Evolutionary conservation across 2,888 invertebrate genomes (phyloP).

Genomic region (Thymelicus acteon): DNA sequence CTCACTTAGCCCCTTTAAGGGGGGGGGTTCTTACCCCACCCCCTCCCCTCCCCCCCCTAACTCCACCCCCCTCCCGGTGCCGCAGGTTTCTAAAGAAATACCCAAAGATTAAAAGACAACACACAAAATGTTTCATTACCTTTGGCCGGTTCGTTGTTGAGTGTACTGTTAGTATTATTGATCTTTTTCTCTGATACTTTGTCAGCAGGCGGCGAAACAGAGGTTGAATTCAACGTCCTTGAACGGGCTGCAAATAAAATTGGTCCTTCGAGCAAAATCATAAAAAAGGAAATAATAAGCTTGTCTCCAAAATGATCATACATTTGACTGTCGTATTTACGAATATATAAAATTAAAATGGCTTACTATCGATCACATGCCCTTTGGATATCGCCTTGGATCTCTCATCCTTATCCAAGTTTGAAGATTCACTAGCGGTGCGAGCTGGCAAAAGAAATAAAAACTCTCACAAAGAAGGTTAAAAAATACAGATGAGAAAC

Average conservation of each 20-base stretch:
- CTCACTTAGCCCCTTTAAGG: no score
- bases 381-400: slow-evolving; percentile 34
- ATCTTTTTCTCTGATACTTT: slow-evolving; percentile 13
- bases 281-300: not conserved
- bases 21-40: no score
- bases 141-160: not conserved
- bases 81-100: no score
- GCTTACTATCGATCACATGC: slow-evolving; percentile 52
- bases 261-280: slow-evolving; percentile 10
- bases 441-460: slow-evolving; percentile 47
- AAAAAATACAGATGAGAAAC: not conserved
- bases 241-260: slow-evolving; percentile 51
- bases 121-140: not conserved
- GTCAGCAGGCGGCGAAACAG: slow-evolving; percentile 7
- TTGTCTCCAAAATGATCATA: no score
- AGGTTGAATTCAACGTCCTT: slow-evolving; percentile 49
- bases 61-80: no score
- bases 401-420: slow-evolving; percentile 42
- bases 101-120: no score
- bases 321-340: no score
- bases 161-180: slow-evolving; percentile 1
- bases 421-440: slow-evolving; percentile 51
- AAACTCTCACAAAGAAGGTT: no score
- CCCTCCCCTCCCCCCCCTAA: no score
- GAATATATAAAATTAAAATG: slow-evolving; percentile 14